A percentile compares a stretch with the other conserved stretches of the same genome.
phyloP scores from a whole-genome alignment of 2,888 invertebrate genomes.

The Acleris laterana region DNA sequence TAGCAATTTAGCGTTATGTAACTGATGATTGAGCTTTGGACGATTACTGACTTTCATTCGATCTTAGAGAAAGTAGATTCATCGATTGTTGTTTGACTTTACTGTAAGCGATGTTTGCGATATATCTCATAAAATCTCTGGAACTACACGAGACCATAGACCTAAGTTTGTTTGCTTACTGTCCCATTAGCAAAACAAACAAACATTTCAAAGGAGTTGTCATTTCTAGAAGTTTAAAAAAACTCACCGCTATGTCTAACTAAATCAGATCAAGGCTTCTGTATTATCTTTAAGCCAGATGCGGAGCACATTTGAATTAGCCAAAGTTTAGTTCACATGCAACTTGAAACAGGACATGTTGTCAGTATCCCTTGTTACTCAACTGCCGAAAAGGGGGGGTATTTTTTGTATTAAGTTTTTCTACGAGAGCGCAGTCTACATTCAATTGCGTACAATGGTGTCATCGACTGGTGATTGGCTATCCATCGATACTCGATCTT shows the following conservation, averaged over 20 bases:
- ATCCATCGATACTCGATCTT: slow-evolving; percentile 31
- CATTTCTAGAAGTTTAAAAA: too few species aligned
- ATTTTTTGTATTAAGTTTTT: not conserved
- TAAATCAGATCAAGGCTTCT: not conserved
- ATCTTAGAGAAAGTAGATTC: slow-evolving; percentile 17
- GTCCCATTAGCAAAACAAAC: too few species aligned
- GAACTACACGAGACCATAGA: too few species aligned
- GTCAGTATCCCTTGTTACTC: not conserved
- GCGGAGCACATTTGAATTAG: not conserved
- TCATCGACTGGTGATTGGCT: slow-evolving; percentile 23
- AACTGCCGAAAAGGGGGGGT: too few species aligned
- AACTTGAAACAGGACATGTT: not conserved
- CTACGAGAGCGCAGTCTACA: slow-evolving; percentile 2
- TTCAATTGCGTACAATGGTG: slow-evolving; percentile 28
- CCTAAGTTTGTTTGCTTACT: too few species aligned
- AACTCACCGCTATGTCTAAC: not conserved
- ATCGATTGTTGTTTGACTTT: slow-evolving; percentile 16
- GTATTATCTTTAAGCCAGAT: slow-evolving; percentile 1
- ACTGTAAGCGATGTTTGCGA: slow-evolving; percentile 6
- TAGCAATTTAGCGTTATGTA: slow-evolving; percentile 9
- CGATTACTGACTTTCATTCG: slow-evolving; percentile 18
- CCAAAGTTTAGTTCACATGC: not conserved
- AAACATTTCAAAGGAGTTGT: too few species aligned
- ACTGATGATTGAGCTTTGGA: slow-evolving; percentile 10
- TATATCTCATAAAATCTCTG: not conserved